Percentiles rank a stretch among this genome's conserved stretches.
phyloP scores from a whole-genome alignment of 2,888 invertebrate species.

The Galerucella nymphaeae region DNA sequence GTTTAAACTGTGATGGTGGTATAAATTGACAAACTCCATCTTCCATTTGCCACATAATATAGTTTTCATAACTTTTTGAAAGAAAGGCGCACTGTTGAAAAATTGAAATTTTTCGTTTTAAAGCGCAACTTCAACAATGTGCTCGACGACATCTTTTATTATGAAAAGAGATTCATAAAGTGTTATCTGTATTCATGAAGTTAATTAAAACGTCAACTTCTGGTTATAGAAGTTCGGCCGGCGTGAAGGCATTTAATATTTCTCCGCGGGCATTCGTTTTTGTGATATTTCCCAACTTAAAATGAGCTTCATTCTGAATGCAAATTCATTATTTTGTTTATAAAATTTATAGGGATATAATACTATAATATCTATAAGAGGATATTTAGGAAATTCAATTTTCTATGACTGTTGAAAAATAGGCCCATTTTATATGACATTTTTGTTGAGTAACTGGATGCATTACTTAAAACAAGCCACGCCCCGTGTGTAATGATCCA shows the following conservation, averaged over 20 bases:
- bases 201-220: conserved; percentile 53
- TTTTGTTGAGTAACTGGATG: too few relatives aligned
- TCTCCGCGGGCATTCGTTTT: conserved; percentile 40
- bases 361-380: too few relatives aligned
- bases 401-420: too few relatives aligned
- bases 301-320: conserved; percentile 22
- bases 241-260: conserved; percentile 44
- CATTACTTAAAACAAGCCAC: too few relatives aligned
- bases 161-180: conserved; percentile 41
- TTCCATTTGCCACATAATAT: conserved; percentile 4
- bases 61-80: conserved; percentile 41
- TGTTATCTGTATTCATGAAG: conserved; percentile 53
- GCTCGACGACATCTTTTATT: conserved; percentile 46
- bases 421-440: too few relatives aligned
- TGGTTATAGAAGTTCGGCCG: conserved; percentile 44
- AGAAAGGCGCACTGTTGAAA: conserved; percentile 44
- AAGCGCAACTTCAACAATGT: conserved; percentile 41
- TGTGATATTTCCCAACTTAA: conserved; percentile 32
- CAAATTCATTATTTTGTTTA: conserved; percentile 27
- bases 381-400: too few relatives aligned
- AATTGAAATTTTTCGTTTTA: conserved; percentile 44
- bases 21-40: conserved; percentile 24
- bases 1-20: neutral
- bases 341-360: neutral
- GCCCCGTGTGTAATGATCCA: too few relatives aligned